Percentiles rank a stretch among this genome's conserved stretches.
phyloP scores from a whole-genome alignment of 1,140 invertebrate genomes.

The Druon quercuslanigerum region DNA sequence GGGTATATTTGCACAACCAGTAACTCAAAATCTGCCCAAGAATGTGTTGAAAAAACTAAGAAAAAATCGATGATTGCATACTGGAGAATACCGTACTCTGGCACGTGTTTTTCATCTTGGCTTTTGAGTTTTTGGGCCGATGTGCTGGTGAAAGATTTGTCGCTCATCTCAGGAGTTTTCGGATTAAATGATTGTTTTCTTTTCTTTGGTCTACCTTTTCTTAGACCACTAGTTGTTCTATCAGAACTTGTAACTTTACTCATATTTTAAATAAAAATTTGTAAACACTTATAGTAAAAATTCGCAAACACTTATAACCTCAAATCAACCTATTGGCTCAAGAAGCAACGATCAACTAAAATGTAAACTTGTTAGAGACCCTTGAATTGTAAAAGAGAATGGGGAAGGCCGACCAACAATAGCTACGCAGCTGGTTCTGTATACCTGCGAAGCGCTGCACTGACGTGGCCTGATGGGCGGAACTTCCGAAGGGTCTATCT shows the following conservation, averaged over 20 bases:
- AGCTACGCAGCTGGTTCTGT: slow-evolving; percentile 30
- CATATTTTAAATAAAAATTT: not conserved
- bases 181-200: slow-evolving; percentile 47
- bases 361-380: no score
- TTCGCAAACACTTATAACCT: no score
- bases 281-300: no score
- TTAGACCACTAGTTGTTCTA: slow-evolving; percentile 27
- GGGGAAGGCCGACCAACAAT: no score
- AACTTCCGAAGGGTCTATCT: slow-evolving; percentile 37
- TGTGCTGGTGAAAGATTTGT: slow-evolving; percentile 43
- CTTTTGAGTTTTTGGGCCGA: slow-evolving; percentile 46
- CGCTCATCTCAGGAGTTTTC: slow-evolving; percentile 37
- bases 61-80: slow-evolving; percentile 51
- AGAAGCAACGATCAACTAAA: no score
- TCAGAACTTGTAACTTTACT: slow-evolving; percentile 38
- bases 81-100: slow-evolving; percentile 44
- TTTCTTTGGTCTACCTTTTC: slow-evolving; percentile 47
- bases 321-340: no score
- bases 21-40: no score
- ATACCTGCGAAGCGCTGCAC: slow-evolving; percentile 14
- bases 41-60: no score
- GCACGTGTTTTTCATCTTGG: slow-evolving; percentile 41
- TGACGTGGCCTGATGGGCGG: not conserved
- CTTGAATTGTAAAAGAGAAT: no score
- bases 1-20: no score